phyloP scores from a whole-genome alignment of 2,888 invertebrate genomes.

The Amphipoea oculea region DNA sequence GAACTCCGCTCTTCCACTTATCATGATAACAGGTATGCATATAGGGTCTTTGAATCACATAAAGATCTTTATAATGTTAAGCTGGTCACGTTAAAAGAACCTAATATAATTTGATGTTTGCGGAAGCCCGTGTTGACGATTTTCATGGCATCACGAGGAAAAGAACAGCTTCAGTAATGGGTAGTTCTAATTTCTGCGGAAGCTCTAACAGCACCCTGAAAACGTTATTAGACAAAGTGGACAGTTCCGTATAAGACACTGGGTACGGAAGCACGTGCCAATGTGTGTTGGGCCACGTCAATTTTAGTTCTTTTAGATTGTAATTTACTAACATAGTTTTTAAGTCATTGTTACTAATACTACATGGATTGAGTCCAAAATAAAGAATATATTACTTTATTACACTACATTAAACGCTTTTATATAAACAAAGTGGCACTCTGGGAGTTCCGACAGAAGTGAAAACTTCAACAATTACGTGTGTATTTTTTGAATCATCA shows the following conservation, averaged over 20 bases:
- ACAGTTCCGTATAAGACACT: background rate
- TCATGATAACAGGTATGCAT: no score
- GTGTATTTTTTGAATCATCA: no score
- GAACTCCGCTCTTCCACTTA: no score
- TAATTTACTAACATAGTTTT: background rate
- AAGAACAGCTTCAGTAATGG: background rate
- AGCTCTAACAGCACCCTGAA: background rate
- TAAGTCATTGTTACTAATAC: background rate
- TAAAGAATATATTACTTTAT: background rate
- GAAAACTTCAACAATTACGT: no score
- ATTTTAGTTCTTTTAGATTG: background rate
- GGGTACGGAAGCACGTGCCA: background rate
- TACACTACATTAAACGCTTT: background rate
- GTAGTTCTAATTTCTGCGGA: background rate
- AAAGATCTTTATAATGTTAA: background rate
- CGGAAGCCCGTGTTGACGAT: background rate
- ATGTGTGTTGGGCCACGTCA: background rate
- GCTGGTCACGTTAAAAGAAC: background rate
- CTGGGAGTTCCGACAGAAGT: no score
- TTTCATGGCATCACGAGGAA: background rate
- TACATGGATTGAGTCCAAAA: no score
- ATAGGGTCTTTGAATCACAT: background rate
- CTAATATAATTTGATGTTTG: background rate
- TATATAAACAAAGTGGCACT: no score
- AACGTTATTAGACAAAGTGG: no score